Conservation (phyloP, 2,797 vertebrate genomes). For the Salarias fasciatus region DNA sequence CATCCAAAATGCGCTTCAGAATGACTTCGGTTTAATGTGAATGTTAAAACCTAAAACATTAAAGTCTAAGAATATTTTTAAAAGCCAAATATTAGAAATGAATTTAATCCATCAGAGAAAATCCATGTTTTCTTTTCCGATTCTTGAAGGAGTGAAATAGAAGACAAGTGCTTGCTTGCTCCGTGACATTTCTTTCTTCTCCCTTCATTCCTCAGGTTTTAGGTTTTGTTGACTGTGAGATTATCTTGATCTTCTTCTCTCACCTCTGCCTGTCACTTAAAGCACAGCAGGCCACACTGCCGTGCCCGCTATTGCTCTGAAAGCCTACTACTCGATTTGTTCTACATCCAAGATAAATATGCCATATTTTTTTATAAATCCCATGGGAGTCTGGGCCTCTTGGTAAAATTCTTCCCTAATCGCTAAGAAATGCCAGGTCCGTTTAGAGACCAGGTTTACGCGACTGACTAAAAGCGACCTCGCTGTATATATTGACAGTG, state of each 20-base stretch:
- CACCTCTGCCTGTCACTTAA: constrained; percentile 62
- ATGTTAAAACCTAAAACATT: too few relatives aligned
- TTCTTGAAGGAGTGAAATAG: too few relatives aligned
- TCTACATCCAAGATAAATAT: constrained; percentile 1
- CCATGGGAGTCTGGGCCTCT: neutral
- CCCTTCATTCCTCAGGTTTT: constrained; percentile 55
- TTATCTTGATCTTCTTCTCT: constrained; percentile 55
- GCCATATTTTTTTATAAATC: neutral
- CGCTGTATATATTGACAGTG: constrained; percentile 18
- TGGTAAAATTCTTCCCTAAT: constrained; percentile 3
- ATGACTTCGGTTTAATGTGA: too few relatives aligned
- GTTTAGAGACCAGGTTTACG: neutral
- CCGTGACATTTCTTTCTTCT: constrained; percentile 9
- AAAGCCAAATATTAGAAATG: too few relatives aligned
- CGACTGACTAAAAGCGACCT: constrained; percentile 18
- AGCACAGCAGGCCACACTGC: neutral
- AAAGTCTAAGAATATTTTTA: too few relatives aligned
- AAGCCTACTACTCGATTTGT: neutral
- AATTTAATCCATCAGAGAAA: neutral
- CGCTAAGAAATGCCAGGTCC: constrained; percentile 1
- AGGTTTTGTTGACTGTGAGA: constrained; percentile 57
- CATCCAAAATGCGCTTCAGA: too few relatives aligned
- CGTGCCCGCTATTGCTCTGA: neutral
- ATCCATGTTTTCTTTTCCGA: neutral
- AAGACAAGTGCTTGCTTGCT: constrained; percentile 37